Evolutionary conservation across 2,113 vertebrate genomes (phyloP).

Genomic region (Echinops telfairi): DNA sequence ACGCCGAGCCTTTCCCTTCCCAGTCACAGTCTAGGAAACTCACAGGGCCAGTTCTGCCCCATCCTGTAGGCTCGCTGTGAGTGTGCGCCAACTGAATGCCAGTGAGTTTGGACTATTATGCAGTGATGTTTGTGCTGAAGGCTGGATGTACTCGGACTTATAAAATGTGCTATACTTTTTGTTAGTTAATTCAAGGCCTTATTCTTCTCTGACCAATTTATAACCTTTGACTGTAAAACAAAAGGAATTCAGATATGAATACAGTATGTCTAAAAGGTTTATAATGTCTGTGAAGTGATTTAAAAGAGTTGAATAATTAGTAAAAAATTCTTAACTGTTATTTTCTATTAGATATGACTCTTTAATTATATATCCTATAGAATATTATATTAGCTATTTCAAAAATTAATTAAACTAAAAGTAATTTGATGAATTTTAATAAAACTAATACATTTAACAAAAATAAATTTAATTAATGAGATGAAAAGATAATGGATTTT

Average conservation of each 20-base stretch:
- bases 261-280: neutral
- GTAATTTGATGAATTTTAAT: too few relatives aligned
- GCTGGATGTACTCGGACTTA: neutral
- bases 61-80: too few relatives aligned
- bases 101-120: too few relatives aligned
- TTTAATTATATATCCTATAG: neutral
- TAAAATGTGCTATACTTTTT: slow-evolving; percentile 17
- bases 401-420: too few relatives aligned
- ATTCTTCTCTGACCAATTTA: neutral
- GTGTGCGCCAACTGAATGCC: too few relatives aligned
- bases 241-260: neutral
- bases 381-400: neutral
- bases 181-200: slow-evolving; percentile 42
- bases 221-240: neutral
- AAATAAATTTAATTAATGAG: too few relatives aligned
- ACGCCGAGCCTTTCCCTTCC: too few relatives aligned
- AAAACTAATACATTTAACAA: too few relatives aligned
- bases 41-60: too few relatives aligned
- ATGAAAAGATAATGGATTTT: too few relatives aligned
- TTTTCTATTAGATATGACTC: neutral
- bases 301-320: slow-evolving; percentile 35
- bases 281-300: neutral
- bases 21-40: too few relatives aligned
- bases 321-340: neutral
- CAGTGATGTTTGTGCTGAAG: neutral